phyloP scores from a whole-genome alignment of 2,888 invertebrate genomes.

The Perithous albicinctus region DNA sequence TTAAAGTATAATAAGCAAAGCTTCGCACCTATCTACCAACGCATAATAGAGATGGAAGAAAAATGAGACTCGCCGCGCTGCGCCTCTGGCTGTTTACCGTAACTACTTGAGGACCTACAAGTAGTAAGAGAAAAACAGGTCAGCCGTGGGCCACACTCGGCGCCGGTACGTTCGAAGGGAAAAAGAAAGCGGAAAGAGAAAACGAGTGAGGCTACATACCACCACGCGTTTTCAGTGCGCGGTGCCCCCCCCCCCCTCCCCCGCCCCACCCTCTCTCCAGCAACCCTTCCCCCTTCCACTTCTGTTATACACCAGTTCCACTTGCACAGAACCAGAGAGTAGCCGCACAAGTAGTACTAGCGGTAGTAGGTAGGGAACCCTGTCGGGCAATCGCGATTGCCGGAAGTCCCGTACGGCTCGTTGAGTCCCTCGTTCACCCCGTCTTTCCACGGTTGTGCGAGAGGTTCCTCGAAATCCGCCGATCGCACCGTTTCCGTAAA shows the following conservation, averaged over 20 bases:
- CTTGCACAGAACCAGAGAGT: background rate
- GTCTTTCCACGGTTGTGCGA: background rate
- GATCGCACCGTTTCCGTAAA: constrained; percentile 57
- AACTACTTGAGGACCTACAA: constrained; percentile 66
- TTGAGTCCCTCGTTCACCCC: constrained; percentile 47
- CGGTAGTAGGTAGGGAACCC: too few species aligned
- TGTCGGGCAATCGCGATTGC: constrained; percentile 55
- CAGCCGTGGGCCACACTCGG: constrained; percentile 59
- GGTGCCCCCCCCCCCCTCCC: too few species aligned
- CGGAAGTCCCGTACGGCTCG: constrained; percentile 58
- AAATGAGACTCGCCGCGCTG: background rate
- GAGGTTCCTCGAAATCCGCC: constrained; percentile 53
- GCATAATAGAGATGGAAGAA: background rate
- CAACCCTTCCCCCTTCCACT: too few species aligned
- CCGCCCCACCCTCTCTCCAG: too few species aligned
- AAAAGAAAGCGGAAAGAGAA: constrained; percentile 11
- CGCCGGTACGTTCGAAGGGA: background rate
- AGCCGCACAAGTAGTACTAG: background rate
- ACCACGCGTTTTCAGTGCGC: constrained; percentile 63
- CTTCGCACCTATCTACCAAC: background rate
- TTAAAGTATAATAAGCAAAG: background rate
- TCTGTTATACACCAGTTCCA: background rate
- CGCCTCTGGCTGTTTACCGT: constrained; percentile 33
- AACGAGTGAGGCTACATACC: constrained; percentile 44
- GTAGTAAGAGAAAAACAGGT: constrained; percentile 71